A percentile compares a stretch with the other conserved stretches of the same genome.
These are phyloP conservation scores for Dascillus cervinus DNA, from an alignment of 2,888 invertebrate species.

Conservation along the genomic window DNA sequence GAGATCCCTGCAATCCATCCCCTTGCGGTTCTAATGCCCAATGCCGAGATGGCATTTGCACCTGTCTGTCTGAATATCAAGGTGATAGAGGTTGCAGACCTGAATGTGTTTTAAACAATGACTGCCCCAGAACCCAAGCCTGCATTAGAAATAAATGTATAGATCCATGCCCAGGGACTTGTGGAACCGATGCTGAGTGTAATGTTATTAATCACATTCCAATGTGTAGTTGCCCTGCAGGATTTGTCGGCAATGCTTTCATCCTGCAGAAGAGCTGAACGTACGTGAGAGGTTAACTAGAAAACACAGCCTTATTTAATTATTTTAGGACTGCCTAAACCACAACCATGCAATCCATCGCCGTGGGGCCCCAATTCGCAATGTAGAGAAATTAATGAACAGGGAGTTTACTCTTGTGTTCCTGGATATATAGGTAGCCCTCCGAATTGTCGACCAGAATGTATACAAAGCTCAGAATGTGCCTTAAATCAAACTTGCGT, in stretches of 20 bases:
- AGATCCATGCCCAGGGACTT: conserved; percentile 70
- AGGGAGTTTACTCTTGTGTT: conserved; percentile 66
- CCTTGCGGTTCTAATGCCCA: conserved; percentile 54
- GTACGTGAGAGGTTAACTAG: too few species aligned
- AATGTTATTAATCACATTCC: conserved; percentile 68
- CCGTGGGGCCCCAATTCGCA: conserved; percentile 71
- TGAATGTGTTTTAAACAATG: conserved; percentile 73
- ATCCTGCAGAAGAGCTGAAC: conserved; percentile 44
- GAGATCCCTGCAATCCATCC: conserved; percentile 51
- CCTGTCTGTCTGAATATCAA: conserved; percentile 68
- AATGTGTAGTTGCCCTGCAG: conserved; percentile 64
- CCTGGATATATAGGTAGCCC: conserved; percentile 60
- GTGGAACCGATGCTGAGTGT: conserved; percentile 72
- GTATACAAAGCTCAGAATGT: conserved; percentile 67
- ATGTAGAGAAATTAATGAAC: conserved; percentile 57
- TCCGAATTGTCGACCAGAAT: conserved; percentile 68
- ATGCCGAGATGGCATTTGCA: conserved; percentile 66
- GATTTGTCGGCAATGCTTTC: conserved; percentile 69
- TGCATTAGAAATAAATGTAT: conserved; percentile 70
- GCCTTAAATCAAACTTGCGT: conserved; percentile 61
- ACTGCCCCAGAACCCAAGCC: conserved; percentile 66
- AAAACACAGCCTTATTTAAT: too few species aligned
- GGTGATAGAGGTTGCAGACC: conserved; percentile 77
- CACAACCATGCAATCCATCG: conserved; percentile 49
- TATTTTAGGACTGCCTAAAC: too few species aligned